Evolutionary conservation across 92 coral and sea anemone species (phyloP).

Genomic region (Umimayanthus chanpuru): DNA sequence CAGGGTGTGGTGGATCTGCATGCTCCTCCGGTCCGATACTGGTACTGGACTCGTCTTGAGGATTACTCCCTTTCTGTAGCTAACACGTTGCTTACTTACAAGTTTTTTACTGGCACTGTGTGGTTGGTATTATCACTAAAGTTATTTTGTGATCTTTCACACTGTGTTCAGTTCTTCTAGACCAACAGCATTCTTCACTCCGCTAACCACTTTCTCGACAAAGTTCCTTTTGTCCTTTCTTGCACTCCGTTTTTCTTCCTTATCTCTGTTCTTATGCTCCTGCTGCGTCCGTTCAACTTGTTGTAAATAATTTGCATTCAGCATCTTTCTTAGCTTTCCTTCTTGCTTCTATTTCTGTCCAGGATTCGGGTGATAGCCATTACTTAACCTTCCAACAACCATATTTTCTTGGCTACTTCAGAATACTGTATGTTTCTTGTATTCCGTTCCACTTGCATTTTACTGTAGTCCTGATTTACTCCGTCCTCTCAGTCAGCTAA

Average conservation of each 20-base stretch:
- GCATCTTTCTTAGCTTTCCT: background rate
- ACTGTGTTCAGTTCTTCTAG: background rate
- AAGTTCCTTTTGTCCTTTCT: conserved; percentile 12
- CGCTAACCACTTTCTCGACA: background rate
- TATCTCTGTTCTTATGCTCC: background rate
- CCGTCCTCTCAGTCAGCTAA: background rate
- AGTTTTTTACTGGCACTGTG: background rate
- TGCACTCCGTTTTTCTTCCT: background rate
- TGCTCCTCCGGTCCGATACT: background rate
- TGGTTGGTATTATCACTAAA: background rate
- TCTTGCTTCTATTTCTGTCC: background rate
- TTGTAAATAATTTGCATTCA: background rate
- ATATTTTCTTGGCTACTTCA: background rate
- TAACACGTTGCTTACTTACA: background rate
- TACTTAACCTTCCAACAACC: background rate
- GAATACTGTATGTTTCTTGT: background rate
- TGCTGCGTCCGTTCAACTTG: background rate
- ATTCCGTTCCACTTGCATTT: background rate
- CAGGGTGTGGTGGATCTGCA: background rate
- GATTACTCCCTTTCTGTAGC: background rate
- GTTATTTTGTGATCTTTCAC: background rate
- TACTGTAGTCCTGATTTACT: background rate
- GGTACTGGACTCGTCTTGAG: background rate
- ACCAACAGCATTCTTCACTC: background rate
- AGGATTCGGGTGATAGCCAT: background rate